Evolutionary conservation across 1,140 invertebrate species (phyloP), one percentile per base, ranked within the genome.

Genomic region (Danaus plexippus): DNA sequence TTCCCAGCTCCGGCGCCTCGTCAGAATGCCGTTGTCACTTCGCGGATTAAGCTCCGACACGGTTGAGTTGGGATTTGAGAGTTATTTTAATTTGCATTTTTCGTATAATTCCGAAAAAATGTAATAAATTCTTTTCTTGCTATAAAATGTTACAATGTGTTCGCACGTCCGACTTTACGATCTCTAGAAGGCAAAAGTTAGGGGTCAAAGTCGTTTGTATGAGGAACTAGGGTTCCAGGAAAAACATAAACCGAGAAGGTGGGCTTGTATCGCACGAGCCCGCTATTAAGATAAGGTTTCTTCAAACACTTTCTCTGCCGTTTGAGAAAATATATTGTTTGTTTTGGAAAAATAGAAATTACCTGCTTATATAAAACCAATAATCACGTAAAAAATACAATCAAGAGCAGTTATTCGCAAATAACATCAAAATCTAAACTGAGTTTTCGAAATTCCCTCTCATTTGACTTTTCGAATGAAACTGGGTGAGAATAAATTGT

Each of bases 11-110:
- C 80, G 81, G 84, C 84, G 80, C 84, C 84, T 87, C 84, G 81
- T 80, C 81, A 85, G 84, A 87, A 87, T 87, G 79, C 84, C 81
- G 84, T 84, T 85, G 84, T 87, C 84, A 82, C 84, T 85, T 84
- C 84, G 79, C 73, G 84, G 81, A 87, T 85, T 87, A 85, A 85
- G 81, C 81, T 69, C 75, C 80, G 80, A 82, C 83, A 85, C 83
- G 83, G 80, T 80, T 81, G 80, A 85, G 81, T 83, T 85, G 80
- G 69, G 78, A 86, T 86, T 84, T 79, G 72, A 75, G 75, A 86
- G 80, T 86, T 86, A 84, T 85, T 86, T 86, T 86, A 86, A 86
- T 86, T 86, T 85, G 77, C 73, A 76, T 77, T 82, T 84, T 78
- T 79, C 69, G 71, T 77, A 72, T 72, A 77, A 75, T 80, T 77